Evolutionary conservation across 2,888 invertebrate species (phyloP).

Genomic region (Melitaea athalia): DNA sequence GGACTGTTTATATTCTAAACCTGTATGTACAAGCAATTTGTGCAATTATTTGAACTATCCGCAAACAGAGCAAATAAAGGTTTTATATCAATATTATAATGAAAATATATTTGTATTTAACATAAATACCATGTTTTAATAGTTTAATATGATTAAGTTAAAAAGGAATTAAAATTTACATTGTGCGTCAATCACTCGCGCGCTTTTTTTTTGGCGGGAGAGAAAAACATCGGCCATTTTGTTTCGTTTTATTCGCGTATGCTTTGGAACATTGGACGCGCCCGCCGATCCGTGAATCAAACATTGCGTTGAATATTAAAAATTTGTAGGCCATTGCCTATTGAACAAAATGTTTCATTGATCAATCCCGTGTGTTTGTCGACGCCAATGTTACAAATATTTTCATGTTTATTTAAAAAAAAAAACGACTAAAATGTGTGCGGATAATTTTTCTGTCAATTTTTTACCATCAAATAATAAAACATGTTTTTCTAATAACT

Average conservation of each 20-base stretch:
- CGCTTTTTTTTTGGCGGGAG: slow-evolving; percentile 52
- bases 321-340: slow-evolving; percentile 50
- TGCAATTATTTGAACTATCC: slow-evolving; percentile 58
- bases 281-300: slow-evolving; percentile 55
- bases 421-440: neutral
- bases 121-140: neutral
- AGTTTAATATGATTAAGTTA: slow-evolving; percentile 5
- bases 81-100: slow-evolving; percentile 31
- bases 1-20: slow-evolving; percentile 49
- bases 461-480: neutral
- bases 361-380: slow-evolving; percentile 23
- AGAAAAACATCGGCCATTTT: slow-evolving; percentile 49
- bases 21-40: slow-evolving; percentile 60
- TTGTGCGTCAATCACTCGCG: slow-evolving; percentile 53
- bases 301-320: slow-evolving; percentile 65
- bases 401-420: neutral
- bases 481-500: neutral
- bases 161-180: slow-evolving; percentile 32
- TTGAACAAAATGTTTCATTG: slow-evolving; percentile 35
- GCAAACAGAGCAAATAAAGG: slow-evolving; percentile 31
- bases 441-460: neutral
- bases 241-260: slow-evolving; percentile 47
- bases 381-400: slow-evolving; percentile 5
- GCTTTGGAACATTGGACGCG: slow-evolving; percentile 55
- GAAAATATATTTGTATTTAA: slow-evolving; percentile 22